Conservation (phyloP, 1,140 invertebrate species). For the Odontomachus brunneus region DNA sequence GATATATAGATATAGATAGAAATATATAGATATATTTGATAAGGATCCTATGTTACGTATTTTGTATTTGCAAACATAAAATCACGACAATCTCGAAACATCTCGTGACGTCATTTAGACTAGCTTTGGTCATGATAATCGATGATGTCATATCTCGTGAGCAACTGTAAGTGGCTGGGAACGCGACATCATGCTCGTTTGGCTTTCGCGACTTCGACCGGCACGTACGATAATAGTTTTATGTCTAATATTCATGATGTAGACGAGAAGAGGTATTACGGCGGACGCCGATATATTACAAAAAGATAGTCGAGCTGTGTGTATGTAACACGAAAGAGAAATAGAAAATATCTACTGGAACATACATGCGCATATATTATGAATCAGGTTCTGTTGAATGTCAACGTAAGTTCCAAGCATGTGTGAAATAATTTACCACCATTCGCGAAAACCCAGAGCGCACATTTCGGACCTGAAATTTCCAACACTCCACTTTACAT, state of each 20-base stretch:
- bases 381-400: constrained; percentile 17
- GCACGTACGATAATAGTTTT: not conserved
- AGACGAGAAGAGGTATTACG: not conserved
- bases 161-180: constrained; percentile 9
- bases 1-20: not conserved
- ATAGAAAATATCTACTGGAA: not conserved
- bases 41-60: no score
- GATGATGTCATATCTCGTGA: constrained; percentile 66
- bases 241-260: constrained; percentile 40
- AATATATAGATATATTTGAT: no score
- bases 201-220: not conserved
- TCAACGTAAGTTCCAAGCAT: not conserved
- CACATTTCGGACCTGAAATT: not conserved
- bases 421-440: not conserved
- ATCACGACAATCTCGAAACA: not conserved
- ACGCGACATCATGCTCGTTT: constrained; percentile 6
- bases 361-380: constrained; percentile 8
- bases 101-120: constrained; percentile 29
- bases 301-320: not conserved
- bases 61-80: not conserved
- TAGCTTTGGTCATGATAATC: constrained; percentile 61
- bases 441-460: not conserved
- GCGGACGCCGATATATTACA: not conserved
- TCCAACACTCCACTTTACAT: constrained; percentile 12
- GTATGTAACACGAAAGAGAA: not conserved